phyloP scores from a whole-genome alignment of 2,797 vertebrate species.

The Dendrocincla fuliginosa region DNA sequence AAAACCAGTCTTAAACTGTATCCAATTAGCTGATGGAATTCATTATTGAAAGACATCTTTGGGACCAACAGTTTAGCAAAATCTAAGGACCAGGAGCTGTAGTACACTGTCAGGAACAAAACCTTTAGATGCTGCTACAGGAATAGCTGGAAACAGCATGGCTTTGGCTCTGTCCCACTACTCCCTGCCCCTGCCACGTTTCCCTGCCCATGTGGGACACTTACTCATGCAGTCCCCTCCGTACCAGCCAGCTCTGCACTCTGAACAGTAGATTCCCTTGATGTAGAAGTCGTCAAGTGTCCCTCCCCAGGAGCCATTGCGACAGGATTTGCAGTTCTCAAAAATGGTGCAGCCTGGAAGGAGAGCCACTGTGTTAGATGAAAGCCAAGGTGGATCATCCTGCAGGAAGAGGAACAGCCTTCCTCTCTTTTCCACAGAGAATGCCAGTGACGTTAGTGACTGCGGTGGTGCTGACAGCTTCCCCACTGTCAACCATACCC shows the following conservation, averaged over 20 bases:
- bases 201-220: constrained; percentile 37
- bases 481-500: not conserved
- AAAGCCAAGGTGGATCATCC: not conserved
- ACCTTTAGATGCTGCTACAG: not conserved
- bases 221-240: constrained; percentile 97
- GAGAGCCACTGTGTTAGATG: not conserved
- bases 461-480: not conserved
- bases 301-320: constrained; percentile 94
- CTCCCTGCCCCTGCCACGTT: not conserved
- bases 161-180: not conserved
- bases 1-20: not conserved
- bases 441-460: not conserved
- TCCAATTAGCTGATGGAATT: not conserved
- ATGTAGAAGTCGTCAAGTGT: constrained; percentile 93
- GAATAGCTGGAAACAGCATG: not conserved
- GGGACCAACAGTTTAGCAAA: not conserved
- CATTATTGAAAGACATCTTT: not conserved
- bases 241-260: constrained; percentile 94
- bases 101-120: not conserved
- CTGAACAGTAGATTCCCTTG: constrained; percentile 89
- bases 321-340: constrained; percentile 95
- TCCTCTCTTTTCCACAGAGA: not conserved
- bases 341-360: constrained; percentile 93
- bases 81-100: not conserved
- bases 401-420: not conserved